Evolutionary conservation across 2,113 vertebrate genomes (phyloP).

Genomic region (Morone saxatilis): DNA sequence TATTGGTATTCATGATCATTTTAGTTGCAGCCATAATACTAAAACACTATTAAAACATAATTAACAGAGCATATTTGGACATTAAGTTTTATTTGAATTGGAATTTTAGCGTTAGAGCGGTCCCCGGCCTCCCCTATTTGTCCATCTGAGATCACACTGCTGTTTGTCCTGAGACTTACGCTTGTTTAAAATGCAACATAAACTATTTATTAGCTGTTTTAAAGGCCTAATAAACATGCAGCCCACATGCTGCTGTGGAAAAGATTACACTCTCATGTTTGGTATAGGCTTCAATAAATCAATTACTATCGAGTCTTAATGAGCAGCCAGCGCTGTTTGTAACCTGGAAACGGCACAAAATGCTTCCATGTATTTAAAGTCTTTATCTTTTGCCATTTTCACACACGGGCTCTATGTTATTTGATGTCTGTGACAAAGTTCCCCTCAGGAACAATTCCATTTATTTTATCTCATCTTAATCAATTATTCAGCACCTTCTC

Average conservation of each 20-base stretch:
- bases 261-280: neutral
- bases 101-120: neutral
- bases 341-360: neutral
- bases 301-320: neutral
- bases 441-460: neutral
- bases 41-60: neutral
- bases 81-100: neutral
- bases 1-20: no score
- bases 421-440: neutral
- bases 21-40: no score
- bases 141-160: neutral
- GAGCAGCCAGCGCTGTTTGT: neutral
- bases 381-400: neutral
- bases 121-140: neutral
- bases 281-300: neutral
- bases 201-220: neutral
- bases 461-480: neutral
- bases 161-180: no score
- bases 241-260: neutral
- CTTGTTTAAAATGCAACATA: neutral
- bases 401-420: neutral
- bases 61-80: neutral
- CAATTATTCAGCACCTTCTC: neutral
- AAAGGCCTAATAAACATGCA: neutral
- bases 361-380: neutral